Percentiles rank a stretch among this genome's conserved stretches.
phyloP scores from a whole-genome alignment of 2,113 vertebrate species.

The Pygathrix nemaeus region DNA sequence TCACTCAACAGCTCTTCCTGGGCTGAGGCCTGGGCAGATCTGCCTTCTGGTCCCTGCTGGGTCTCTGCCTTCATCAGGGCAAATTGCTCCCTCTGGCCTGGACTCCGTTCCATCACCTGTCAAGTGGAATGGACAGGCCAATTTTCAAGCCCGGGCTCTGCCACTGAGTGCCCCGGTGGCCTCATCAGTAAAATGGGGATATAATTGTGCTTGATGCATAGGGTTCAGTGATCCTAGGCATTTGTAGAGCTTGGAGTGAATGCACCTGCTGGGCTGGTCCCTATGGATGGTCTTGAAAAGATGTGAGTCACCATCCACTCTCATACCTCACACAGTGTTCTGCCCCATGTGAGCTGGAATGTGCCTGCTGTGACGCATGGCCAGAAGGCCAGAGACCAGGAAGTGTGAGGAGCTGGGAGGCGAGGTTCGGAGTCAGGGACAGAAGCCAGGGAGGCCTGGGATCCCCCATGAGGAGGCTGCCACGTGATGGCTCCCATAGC shows the following conservation, averaged over 20 bases:
- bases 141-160: not conserved
- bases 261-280: not conserved
- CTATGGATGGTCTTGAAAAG: not conserved
- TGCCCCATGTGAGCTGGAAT: accelerated
- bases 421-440: not conserved
- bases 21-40: no score
- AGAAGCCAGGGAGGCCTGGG: not conserved
- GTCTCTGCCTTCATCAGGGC: not conserved
- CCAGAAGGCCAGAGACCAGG: not conserved
- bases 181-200: not conserved
- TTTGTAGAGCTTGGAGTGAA: not conserved
- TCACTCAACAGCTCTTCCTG: not conserved
- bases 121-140: no score
- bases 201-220: accelerated
- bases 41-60: not conserved
- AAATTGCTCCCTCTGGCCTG: accelerated
- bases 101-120: not conserved
- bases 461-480: not conserved
- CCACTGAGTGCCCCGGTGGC: not conserved
- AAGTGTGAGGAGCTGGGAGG: not conserved
- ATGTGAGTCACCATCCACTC: accelerated
- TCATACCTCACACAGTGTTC: accelerated
- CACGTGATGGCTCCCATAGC: not conserved
- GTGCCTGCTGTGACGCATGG: accelerated
- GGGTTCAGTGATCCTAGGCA: not conserved